phyloP scores from a whole-genome alignment of 2,797 vertebrate species.

The Peromyscus attwateri region DNA sequence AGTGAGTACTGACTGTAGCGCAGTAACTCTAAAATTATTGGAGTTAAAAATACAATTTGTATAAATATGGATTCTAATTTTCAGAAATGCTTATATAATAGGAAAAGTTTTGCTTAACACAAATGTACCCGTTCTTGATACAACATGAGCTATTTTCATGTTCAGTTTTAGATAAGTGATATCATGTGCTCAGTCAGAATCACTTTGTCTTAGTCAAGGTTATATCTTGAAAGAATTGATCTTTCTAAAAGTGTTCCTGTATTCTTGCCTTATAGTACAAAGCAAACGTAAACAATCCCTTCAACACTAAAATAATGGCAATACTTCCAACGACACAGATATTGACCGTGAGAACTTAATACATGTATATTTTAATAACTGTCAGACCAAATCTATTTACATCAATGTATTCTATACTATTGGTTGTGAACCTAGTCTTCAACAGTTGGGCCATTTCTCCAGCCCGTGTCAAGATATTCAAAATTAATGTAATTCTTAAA shows the following conservation, averaged over 20 bases:
- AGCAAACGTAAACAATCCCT: not conserved
- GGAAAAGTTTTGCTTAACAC: not conserved
- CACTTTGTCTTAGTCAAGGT: slow-evolving; percentile 11
- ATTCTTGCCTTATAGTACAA: not conserved
- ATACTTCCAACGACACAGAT: not conserved
- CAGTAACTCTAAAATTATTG: not conserved
- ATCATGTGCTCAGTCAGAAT: not conserved
- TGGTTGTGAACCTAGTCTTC: not conserved
- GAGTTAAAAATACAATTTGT: slow-evolving; percentile 10
- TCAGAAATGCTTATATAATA: not conserved
- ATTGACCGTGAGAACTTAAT: not conserved
- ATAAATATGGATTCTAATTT: not conserved
- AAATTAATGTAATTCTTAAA: slow-evolving; percentile 27
- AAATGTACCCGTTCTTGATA: not conserved
- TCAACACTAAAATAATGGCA: not conserved
- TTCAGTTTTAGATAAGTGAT: slow-evolving; percentile 1
- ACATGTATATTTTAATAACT: not conserved
- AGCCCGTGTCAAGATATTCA: not conserved
- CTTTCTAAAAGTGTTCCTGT: not conserved
- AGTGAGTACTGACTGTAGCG: not conserved
- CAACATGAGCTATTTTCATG: slow-evolving; percentile 6
- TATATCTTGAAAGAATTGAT: not conserved
- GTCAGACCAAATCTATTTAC: not conserved
- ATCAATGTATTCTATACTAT: not conserved
- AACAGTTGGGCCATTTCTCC: not conserved